A percentile compares a stretch with the other conserved stretches of the same genome.
These are phyloP conservation scores for Pseudochirops corinnae DNA, from an alignment of 2,797 vertebrate species.

Conservation along the genomic window DNA sequence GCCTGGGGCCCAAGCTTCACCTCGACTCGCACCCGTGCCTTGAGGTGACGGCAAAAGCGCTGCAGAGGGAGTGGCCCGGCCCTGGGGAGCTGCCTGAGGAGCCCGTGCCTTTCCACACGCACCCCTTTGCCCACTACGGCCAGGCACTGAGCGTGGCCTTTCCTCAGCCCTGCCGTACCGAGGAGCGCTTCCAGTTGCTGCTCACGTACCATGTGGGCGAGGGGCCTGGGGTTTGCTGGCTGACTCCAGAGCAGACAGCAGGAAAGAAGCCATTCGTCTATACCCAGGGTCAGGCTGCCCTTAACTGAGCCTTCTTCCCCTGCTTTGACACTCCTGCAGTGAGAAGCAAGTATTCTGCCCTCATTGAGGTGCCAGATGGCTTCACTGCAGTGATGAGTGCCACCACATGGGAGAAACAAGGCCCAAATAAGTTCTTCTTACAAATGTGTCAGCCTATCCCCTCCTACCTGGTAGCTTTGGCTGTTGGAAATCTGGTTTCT, in stretches of 20 bases:
- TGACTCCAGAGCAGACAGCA: slow-evolving; percentile 88
- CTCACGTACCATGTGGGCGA: slow-evolving; percentile 85
- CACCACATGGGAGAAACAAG: slow-evolving; percentile 85
- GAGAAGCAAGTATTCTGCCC: slow-evolving; percentile 88
- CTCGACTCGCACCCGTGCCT: slow-evolving; percentile 86
- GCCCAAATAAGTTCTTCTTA: slow-evolving; percentile 86
- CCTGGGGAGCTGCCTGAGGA: slow-evolving; percentile 9
- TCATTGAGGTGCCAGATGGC: slow-evolving; percentile 88
- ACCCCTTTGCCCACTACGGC: slow-evolving; percentile 87
- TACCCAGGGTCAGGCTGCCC: slow-evolving; percentile 90
- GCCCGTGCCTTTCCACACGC: slow-evolving; percentile 73
- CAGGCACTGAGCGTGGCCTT: slow-evolving; percentile 81
- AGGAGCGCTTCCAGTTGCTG: slow-evolving; percentile 79
- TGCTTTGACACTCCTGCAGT: slow-evolving; percentile 89
- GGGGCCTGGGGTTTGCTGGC: slow-evolving; percentile 91
- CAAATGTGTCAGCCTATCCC: slow-evolving; percentile 89
- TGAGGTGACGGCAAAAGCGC: slow-evolving; percentile 73
- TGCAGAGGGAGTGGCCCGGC: slow-evolving; percentile 47
- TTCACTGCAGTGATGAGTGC: slow-evolving; percentile 92
- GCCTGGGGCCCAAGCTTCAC: slow-evolving; percentile 78
- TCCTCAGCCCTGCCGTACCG: slow-evolving; percentile 71
- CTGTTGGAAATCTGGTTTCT: slow-evolving; percentile 89
- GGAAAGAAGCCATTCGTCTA: slow-evolving; percentile 90
- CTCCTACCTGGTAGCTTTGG: slow-evolving; percentile 90
- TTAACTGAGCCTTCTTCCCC: slow-evolving; percentile 90